Conservation (phyloP, 2,113 vertebrate species). For the Colaptes auratus region DNA sequence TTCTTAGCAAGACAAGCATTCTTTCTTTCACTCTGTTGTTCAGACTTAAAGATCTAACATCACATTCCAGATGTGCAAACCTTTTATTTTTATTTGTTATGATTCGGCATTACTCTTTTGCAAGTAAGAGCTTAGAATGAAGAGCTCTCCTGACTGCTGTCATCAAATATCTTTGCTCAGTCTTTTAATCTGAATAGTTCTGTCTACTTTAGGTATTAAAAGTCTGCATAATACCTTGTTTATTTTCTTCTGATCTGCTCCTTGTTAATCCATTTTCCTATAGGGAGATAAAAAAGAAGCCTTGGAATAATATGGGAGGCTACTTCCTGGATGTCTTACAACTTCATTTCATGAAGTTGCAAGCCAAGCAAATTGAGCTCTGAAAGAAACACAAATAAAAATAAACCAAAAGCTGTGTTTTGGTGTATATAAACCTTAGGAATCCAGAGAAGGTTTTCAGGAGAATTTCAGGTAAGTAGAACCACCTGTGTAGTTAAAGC, state of each 20-base stretch:
- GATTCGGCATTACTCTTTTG: neutral
- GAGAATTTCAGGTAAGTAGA: neutral
- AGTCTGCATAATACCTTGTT: neutral
- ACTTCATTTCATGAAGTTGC: neutral
- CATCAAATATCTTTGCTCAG: neutral
- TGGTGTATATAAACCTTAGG: neutral
- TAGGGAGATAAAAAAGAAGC: neutral
- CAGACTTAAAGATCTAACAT: neutral
- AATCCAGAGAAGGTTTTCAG: neutral
- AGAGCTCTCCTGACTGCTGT: neutral
- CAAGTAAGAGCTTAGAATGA: neutral
- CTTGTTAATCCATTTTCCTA: neutral
- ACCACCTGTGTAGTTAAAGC: neutral
- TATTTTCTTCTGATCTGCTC: neutral
- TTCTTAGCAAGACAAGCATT: neutral
- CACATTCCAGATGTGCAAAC: neutral
- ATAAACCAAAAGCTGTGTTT: neutral
- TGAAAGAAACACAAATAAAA: neutral
- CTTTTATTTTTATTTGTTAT: neutral
- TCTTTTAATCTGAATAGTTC: neutral
- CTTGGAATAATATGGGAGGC: neutral
- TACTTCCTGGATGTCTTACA: neutral
- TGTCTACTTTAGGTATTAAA: neutral
- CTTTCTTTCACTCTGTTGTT: neutral
- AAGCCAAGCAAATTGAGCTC: neutral